phyloP scores from a whole-genome alignment of 2,113 vertebrate species.

The Rhineura floridana region DNA sequence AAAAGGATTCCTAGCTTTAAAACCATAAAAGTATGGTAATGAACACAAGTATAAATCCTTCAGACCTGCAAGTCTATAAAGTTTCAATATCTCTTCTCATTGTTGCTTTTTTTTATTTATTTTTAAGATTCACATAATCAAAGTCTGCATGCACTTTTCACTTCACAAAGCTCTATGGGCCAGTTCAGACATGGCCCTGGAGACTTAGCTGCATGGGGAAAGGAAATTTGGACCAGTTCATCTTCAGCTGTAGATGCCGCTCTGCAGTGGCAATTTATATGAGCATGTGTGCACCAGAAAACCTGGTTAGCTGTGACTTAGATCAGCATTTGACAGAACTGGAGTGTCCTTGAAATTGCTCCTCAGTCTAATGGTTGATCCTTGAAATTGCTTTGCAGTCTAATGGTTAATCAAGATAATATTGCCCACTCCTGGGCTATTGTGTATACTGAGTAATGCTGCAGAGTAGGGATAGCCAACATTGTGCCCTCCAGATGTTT shows the following conservation, averaged over 20 bases:
- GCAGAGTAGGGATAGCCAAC: too few species aligned
- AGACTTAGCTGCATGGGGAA: neutral
- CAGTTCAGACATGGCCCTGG: neutral
- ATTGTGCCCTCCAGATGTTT: too few species aligned
- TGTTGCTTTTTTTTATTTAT: conserved; percentile 40
- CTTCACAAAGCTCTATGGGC: neutral
- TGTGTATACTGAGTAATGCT: neutral
- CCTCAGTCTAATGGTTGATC: neutral
- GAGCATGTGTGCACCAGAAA: neutral
- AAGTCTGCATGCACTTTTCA: conserved; percentile 26
- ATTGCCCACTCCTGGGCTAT: neutral
- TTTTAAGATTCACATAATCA: conserved; percentile 30
- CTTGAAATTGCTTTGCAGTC: neutral
- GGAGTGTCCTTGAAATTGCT: too few species aligned
- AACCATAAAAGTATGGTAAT: conserved; percentile 50
- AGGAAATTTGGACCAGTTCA: neutral
- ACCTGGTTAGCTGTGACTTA: neutral
- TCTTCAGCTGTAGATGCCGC: neutral
- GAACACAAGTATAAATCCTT: conserved; percentile 48
- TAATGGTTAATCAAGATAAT: neutral
- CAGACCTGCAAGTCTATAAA: conserved; percentile 44
- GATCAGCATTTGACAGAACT: too few species aligned
- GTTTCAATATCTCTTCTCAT: conserved; percentile 1
- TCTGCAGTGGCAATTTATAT: neutral
- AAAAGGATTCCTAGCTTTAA: conserved; percentile 50